Percentiles rank a stretch among this genome's conserved stretches.
phyloP scores from a whole-genome alignment of 2,888 invertebrate species.

The Pheosia tremula region DNA sequence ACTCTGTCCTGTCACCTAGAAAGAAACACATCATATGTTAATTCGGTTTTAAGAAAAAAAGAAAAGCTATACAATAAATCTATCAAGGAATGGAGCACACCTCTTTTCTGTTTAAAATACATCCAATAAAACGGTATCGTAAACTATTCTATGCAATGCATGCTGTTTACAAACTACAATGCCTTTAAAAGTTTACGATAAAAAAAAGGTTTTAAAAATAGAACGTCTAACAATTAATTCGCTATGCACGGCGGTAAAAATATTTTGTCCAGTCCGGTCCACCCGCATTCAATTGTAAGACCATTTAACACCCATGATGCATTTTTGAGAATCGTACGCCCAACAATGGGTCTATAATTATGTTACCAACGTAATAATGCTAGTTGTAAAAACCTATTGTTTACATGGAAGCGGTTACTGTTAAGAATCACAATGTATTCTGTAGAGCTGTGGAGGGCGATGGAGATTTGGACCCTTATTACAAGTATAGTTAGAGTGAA shows the following conservation, averaged over 20 bases:
- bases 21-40: background rate
- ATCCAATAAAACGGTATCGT: no score
- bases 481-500: conserved; percentile 32
- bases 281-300: conserved; percentile 57
- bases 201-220: conserved; percentile 16
- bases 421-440: conserved; percentile 41
- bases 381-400: conserved; percentile 74
- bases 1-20: background rate
- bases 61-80: conserved; percentile 23
- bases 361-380: conserved; percentile 75
- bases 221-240: conserved; percentile 61
- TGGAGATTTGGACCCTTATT: conserved; percentile 32
- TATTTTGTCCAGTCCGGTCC: conserved; percentile 70
- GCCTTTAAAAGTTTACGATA: background rate
- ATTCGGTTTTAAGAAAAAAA: background rate
- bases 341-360: conserved; percentile 75
- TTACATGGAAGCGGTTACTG: conserved; percentile 72
- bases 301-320: conserved; percentile 66
- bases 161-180: background rate
- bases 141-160: conserved; percentile 11
- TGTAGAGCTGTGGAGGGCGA: conserved; percentile 9
- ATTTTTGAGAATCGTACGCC: conserved; percentile 65
- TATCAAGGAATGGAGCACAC: conserved; percentile 10
- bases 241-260: conserved; percentile 75
- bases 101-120: background rate